Evolutionary conservation across 1,140 invertebrate genomes (phyloP).

Genomic region (Pseudomyrmex cubaensis): DNA sequence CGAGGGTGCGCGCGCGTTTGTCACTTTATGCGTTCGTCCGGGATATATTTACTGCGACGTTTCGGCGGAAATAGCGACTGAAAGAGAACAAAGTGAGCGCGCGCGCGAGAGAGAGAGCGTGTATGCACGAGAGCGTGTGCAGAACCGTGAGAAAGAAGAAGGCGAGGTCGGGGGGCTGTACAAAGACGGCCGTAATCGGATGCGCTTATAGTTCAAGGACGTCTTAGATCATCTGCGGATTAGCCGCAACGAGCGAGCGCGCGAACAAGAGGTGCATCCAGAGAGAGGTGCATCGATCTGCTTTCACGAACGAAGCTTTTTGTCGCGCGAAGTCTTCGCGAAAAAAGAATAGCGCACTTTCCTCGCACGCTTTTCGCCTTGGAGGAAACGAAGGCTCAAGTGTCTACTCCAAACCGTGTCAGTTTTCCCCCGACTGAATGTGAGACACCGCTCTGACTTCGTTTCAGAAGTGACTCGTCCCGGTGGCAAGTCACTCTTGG

Average conservation of each 20-base stretch:
- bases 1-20: too few species aligned
- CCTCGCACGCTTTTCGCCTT: not conserved
- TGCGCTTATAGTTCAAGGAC: conserved; percentile 53
- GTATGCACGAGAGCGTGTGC: conserved; percentile 12
- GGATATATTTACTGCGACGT: not conserved
- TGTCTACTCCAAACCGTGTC: too few species aligned
- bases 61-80: conserved; percentile 44
- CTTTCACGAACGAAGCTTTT: not conserved
- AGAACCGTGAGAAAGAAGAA: conserved; percentile 49
- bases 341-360: not conserved
- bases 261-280: conserved; percentile 3
- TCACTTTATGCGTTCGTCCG: not conserved
- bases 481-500: too few species aligned
- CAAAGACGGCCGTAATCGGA: conserved; percentile 43
- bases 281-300: conserved; percentile 25
- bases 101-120: not conserved
- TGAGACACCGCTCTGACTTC: too few species aligned
- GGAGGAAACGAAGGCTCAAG: not conserved
- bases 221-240: conserved; percentile 49
- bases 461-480: too few species aligned
- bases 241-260: conserved; percentile 32
- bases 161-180: not conserved
- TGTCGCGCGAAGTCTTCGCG: not conserved
- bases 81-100: conserved; percentile 1
- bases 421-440: too few species aligned